phyloP scores from a whole-genome alignment of 2,113 vertebrate genomes.

The Bungarus multicinctus region DNA sequence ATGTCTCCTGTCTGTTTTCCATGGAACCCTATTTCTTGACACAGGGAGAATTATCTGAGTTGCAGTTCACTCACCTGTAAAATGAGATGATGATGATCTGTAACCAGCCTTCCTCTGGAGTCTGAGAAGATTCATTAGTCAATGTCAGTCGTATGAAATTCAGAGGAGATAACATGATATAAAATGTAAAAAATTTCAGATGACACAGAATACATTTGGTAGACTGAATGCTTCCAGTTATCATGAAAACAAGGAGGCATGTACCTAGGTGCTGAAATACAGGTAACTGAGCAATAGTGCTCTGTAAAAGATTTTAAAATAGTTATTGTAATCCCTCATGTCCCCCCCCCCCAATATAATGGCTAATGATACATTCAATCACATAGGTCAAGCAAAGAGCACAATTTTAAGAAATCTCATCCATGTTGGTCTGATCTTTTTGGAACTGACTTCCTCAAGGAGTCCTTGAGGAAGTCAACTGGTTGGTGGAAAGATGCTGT shows the following conservation, averaged over 20 bases:
- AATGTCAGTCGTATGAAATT: not conserved
- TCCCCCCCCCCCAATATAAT: not conserved
- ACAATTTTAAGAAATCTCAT: not conserved
- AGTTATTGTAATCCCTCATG: not conserved
- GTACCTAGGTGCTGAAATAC: not conserved
- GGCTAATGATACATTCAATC: not conserved
- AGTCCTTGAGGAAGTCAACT: not conserved
- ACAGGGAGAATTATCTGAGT: not conserved
- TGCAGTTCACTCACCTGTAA: conserved; percentile 14
- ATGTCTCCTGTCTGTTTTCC: not conserved
- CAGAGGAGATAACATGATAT: conserved; percentile 4
- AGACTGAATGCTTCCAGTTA: not conserved
- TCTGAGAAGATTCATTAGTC: not conserved
- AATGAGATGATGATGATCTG: conserved; percentile 12
- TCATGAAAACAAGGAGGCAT: conserved; percentile 3
- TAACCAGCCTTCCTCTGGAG: conserved; percentile 1
- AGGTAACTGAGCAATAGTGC: not conserved
- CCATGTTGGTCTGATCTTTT: not conserved
- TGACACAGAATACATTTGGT: not conserved
- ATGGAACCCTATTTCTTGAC: not conserved
- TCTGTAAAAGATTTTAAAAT: not conserved
- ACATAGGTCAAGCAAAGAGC: not conserved
- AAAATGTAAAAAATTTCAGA: conserved; percentile 3
- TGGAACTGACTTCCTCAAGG: not conserved
- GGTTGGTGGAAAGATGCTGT: not conserved